A percentile compares a stretch with the other conserved stretches of the same genome.
phyloP scores from a whole-genome alignment of 2,797 vertebrate genomes.

The Glossophaga mutica region DNA sequence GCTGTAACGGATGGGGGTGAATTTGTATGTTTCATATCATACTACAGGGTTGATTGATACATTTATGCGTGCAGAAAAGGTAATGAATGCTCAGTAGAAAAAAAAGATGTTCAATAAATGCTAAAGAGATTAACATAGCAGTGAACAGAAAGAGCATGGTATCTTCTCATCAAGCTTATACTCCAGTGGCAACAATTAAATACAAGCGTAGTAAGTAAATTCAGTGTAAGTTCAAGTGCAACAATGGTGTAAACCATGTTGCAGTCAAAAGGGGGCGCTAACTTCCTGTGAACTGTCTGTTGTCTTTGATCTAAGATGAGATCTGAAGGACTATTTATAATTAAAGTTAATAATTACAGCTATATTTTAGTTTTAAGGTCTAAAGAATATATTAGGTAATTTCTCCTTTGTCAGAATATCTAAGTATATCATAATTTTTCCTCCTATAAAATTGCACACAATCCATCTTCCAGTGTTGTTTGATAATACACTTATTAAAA shows the following conservation, averaged over 20 bases:
- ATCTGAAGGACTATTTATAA: background rate
- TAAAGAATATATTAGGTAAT: conserved; percentile 71
- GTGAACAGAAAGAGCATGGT: background rate
- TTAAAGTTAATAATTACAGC: conserved; percentile 50
- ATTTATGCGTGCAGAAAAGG: background rate
- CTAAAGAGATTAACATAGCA: background rate
- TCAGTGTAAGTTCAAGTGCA: background rate
- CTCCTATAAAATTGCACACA: conserved; percentile 63
- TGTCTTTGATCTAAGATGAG: background rate
- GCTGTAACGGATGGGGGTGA: background rate
- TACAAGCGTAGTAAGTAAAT: background rate
- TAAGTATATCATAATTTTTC: conserved; percentile 70
- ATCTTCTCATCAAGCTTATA: background rate
- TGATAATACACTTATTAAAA: conserved; percentile 72
- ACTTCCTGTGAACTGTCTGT: background rate
- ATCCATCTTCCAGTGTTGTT: conserved; percentile 59
- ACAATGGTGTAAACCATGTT: background rate
- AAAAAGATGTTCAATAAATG: background rate
- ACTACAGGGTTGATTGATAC: background rate
- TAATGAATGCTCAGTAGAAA: background rate
- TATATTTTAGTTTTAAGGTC: conserved; percentile 67
- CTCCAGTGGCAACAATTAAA: background rate
- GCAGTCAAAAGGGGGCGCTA: background rate
- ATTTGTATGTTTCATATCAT: background rate
- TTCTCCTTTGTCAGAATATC: conserved; percentile 68